Evolutionary conservation across 1,140 invertebrate species (phyloP).

Genomic region (Drosophila athabasca): DNA sequence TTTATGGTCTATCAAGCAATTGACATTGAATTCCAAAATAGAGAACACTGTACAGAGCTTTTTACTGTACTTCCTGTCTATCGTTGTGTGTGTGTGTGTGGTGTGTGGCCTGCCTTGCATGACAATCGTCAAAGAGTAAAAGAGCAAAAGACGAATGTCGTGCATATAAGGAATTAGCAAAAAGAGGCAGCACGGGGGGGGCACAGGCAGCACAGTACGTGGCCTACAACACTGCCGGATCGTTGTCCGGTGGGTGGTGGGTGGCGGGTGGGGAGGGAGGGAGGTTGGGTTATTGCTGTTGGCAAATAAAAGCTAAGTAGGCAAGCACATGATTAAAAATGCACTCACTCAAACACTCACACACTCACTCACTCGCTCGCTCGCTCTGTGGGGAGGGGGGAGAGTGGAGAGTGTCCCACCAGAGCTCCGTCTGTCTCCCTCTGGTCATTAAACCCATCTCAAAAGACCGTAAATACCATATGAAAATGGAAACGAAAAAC

Average conservation of each 20-base stretch:
- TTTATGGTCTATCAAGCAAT: conserved; percentile 45
- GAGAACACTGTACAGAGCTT: conserved; percentile 5
- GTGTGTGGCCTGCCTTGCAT: conserved; percentile 37
- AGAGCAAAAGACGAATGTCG: conserved; percentile 30
- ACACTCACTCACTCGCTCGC: background rate
- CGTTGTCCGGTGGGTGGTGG: conserved; percentile 8
- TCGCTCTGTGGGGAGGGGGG: background rate
- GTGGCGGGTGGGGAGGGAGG: background rate
- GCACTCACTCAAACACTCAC: conserved; percentile 48
- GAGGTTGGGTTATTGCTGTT: conserved; percentile 20
- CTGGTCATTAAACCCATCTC: conserved; percentile 61
- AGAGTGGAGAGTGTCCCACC: conserved; percentile 11
- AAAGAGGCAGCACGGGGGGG: conserved; percentile 14
- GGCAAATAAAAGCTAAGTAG: conserved; percentile 65
- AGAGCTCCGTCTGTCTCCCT: conserved; percentile 33
- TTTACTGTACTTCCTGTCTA: conserved; percentile 67
- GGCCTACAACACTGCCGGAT: conserved; percentile 62
- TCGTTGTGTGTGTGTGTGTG: conserved; percentile 12
- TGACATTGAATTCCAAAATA: conserved; percentile 76
- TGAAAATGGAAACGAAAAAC: too few species aligned
- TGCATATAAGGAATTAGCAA: conserved; percentile 78
- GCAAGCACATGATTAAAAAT: conserved; percentile 80
- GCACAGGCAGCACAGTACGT: conserved; percentile 41
- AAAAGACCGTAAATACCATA: background rate
- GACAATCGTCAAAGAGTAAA: conserved; percentile 8